phyloP scores from a whole-genome alignment of 2,113 vertebrate species.

The Phalacrocorax aristotelis region DNA sequence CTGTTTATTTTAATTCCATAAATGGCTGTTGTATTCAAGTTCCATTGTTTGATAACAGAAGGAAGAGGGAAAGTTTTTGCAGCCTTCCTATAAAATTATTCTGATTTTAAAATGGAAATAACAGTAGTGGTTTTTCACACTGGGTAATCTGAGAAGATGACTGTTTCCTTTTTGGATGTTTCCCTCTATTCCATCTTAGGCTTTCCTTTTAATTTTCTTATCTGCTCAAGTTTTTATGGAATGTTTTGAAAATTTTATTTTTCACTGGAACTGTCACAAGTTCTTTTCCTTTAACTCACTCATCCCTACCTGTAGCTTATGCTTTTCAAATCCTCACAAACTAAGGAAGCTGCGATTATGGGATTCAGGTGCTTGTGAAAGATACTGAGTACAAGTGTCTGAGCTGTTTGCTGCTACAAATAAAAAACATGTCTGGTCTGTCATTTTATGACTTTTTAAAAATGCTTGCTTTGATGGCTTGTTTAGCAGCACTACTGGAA shows the following conservation, averaged over 20 bases:
- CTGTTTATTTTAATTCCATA: neutral
- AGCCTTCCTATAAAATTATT: neutral
- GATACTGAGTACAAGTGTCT: neutral
- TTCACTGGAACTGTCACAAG: neutral
- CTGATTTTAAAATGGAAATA: neutral
- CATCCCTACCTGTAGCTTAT: neutral
- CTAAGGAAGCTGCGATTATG: neutral
- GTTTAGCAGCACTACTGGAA: neutral
- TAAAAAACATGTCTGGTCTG: neutral
- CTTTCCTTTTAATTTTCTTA: neutral
- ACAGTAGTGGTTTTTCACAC: neutral
- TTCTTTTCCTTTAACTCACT: neutral
- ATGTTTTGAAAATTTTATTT: neutral
- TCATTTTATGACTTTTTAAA: neutral
- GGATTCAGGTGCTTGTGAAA: neutral
- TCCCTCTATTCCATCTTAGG: neutral
- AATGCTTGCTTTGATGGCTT: neutral
- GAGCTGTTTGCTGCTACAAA: neutral
- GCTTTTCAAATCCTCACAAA: neutral
- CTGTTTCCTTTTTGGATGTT: neutral
- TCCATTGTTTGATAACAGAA: neutral
- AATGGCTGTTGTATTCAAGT: neutral
- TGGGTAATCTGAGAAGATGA: neutral
- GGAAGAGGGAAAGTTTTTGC: neutral
- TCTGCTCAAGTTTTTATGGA: neutral